A percentile compares a stretch with the other conserved stretches of the same genome.
Conservation (phyloP, 2,113 vertebrate genomes). For the Nymphicus hollandicus region DNA sequence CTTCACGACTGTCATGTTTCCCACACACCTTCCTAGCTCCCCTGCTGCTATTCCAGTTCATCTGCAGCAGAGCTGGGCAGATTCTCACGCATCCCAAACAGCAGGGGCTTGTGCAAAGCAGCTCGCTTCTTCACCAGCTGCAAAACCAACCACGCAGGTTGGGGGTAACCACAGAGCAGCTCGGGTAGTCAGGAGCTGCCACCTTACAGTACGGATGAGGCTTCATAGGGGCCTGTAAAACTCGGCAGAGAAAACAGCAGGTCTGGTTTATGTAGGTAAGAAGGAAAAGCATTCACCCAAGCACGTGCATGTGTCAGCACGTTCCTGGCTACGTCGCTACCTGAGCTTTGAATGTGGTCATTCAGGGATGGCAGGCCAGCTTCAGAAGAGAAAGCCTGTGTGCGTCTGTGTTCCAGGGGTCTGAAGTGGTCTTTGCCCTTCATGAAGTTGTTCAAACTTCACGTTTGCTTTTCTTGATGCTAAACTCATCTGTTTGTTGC, state of each 20-base stretch:
- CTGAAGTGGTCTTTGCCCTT: not conserved
- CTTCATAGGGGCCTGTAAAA: not conserved
- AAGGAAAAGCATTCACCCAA: not conserved
- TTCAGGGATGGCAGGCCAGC: fast-evolving
- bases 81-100: not conserved
- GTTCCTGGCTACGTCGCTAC: not conserved
- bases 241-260: not conserved
- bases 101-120: not conserved
- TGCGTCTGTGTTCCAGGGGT: fast-evolving
- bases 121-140: not conserved
- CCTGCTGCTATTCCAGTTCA: not conserved
- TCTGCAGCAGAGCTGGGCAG: not conserved
- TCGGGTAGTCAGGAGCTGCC: not conserved
- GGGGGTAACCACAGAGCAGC: not conserved
- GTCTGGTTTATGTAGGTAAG: not conserved
- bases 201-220: not conserved
- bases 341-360: not conserved
- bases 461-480: not conserved
- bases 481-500: not conserved
- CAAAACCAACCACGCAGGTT: not conserved
- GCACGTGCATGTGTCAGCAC: fast-evolving
- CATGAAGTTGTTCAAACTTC: not conserved
- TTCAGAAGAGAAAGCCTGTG: not conserved
- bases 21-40: not conserved
- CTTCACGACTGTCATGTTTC: fast-evolving